Evolutionary conservation across 2,888 invertebrate species (phyloP).

Genomic region (Pachliopta kotzebuea): DNA sequence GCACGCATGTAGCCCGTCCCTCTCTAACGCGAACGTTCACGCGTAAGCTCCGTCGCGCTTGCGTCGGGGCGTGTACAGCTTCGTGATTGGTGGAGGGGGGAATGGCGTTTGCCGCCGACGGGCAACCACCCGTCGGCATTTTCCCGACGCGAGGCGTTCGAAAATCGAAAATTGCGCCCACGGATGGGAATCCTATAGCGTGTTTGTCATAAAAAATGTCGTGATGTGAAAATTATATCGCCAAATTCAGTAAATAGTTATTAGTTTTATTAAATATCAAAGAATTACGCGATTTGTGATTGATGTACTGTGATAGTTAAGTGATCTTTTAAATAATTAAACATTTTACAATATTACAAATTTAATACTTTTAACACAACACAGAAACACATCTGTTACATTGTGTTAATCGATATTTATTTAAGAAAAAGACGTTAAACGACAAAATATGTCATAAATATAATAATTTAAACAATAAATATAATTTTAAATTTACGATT

Average conservation of each 20-base stretch:
- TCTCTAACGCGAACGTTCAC: constrained; percentile 38
- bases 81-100: constrained; percentile 72
- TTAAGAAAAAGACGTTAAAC: too few species aligned
- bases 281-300: too few species aligned
- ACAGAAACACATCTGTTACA: too few species aligned
- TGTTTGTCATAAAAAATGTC: constrained; percentile 32
- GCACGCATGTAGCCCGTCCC: constrained; percentile 60
- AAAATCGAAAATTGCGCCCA: constrained; percentile 57
- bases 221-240: constrained; percentile 13
- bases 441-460: too few species aligned
- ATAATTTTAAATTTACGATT: too few species aligned
- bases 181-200: constrained; percentile 33
- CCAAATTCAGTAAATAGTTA: background rate
- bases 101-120: constrained; percentile 56
- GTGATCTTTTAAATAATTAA: too few species aligned
- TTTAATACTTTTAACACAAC: too few species aligned
- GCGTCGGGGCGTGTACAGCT: constrained; percentile 64
- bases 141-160: constrained; percentile 70
- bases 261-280: background rate
- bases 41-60: constrained; percentile 44
- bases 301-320: too few species aligned
- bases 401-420: too few species aligned
- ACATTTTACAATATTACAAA: too few species aligned
- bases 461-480: too few species aligned
- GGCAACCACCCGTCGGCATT: constrained; percentile 69